Base-by-base conservation (phyloP, 2,113 vertebrate genomes). In the Otocyon megalotis region DNA sequence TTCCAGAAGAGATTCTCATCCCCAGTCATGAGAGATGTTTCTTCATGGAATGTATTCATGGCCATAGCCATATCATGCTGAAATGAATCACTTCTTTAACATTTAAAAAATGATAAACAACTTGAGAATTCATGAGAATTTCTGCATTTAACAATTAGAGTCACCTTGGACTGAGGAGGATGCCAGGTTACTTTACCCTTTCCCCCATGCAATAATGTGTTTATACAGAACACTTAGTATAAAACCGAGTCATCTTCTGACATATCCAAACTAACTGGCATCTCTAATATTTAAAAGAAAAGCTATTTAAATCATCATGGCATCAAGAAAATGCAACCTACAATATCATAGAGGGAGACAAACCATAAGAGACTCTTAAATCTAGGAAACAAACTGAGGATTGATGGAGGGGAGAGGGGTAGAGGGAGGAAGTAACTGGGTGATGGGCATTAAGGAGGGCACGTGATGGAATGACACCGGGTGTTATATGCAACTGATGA, bases 151-250 rank as follows among this genome's bases (percentile, higher is more conserved):
- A 54, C 3, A 43, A 4, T 26, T 0, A 30, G 19, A 60, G 37
- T 85, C 56, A 14, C 15, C 2, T 10, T 2, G 9, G n/a, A 35
- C 6, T 3, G 1, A 62, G 20, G 8, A 14, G 24, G 24, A 37
- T 0, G 12, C 19, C 26, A 62, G 53, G 54, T 60, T 6, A 13
- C 22, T 76, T 16, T 48, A 0, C 22, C 5, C 63, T 16, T 48
- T 1, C 22, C 5, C 63, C 43, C 3, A 1, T 32, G 50, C 35
- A 80, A 10, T 24, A 67, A 14, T 0, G 1, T 8, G 2, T 82
- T 69, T 17, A 15, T 8, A 12, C 14, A 50, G 50, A 67, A 67
- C 15, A 13, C 43, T 84, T 60, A 58, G 56, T 15, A 63, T 15
- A 43, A 69, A 43, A 50, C 28, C 0, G 11, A 71, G 56, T 28